Conservation (phyloP, 1,140 invertebrate species). For the Drosophila mauritiana region DNA sequence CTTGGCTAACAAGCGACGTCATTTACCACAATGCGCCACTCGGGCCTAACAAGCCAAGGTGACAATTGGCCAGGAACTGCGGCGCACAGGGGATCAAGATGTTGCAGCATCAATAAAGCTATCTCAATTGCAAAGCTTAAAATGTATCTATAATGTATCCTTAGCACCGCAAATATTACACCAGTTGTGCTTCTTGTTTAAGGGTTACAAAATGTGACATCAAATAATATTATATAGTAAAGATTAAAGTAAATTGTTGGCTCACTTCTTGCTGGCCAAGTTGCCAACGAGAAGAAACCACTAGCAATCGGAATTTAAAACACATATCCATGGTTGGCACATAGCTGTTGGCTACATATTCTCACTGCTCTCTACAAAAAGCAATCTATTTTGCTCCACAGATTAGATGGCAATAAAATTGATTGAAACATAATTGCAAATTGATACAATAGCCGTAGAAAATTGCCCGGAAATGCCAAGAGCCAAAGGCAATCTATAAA, state of each 20-base stretch:
- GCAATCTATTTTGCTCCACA: constrained; percentile 57
- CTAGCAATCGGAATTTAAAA: constrained; percentile 64
- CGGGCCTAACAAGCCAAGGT: constrained; percentile 73
- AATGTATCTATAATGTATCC: constrained; percentile 13
- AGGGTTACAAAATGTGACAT: too few relatives aligned
- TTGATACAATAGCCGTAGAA: constrained; percentile 60
- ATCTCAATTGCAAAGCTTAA: constrained; percentile 59
- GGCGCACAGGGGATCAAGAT: constrained; percentile 16
- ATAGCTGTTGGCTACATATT: constrained; percentile 4
- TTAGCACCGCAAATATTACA: too few relatives aligned
- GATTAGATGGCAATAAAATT: constrained; percentile 63
- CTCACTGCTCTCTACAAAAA: constrained; percentile 27
- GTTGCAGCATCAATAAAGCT: constrained; percentile 43
- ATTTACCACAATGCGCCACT: constrained; percentile 54
- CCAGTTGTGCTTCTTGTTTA: too few relatives aligned
- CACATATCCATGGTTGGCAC: constrained; percentile 7
- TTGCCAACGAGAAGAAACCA: not conserved
- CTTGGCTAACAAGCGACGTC: constrained; percentile 61
- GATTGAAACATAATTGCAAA: constrained; percentile 76
- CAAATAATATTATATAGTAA: not conserved
- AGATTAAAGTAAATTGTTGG: not conserved
- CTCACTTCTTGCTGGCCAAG: not conserved
- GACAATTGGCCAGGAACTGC: constrained; percentile 45
- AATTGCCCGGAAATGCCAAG: constrained; percentile 59
- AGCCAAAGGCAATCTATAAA: constrained; percentile 58